Evolutionary conservation across 1,140 invertebrate species (phyloP).

Genomic region (Pinna nobilis): DNA sequence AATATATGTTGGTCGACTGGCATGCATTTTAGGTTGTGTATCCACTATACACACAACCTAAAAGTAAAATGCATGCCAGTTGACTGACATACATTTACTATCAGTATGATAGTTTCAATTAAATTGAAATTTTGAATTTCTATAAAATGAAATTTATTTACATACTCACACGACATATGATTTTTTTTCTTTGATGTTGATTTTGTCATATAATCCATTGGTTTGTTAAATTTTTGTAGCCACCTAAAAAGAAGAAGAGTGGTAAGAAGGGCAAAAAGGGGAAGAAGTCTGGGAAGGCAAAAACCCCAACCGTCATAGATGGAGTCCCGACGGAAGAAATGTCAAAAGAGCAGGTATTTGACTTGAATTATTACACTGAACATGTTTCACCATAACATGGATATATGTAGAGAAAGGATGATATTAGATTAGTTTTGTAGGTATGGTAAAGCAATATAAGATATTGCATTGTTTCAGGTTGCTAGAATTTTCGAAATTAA

Average conservation of each 20-base stretch:
- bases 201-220: too few species aligned
- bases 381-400: too few species aligned
- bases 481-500: too few species aligned
- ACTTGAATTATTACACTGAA: not conserved
- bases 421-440: too few species aligned
- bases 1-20: too few species aligned
- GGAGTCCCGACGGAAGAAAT: slow-evolving; percentile 93
- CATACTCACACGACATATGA: not conserved
- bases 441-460: too few species aligned
- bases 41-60: not conserved
- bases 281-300: slow-evolving; percentile 72
- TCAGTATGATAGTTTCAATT: not conserved
- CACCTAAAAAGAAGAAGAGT: slow-evolving; percentile 72
- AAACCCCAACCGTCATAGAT: slow-evolving; percentile 83
- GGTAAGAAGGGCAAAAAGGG: slow-evolving; percentile 73
- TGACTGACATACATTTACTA: too few species aligned
- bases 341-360: slow-evolving; percentile 87
- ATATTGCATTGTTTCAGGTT: too few species aligned
- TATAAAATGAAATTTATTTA: not conserved
- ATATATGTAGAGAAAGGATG: too few species aligned
- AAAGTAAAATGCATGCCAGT: too few species aligned
- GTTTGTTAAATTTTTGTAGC: slow-evolving; percentile 49
- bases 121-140: not conserved
- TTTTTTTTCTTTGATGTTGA: too few species aligned
- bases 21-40: too few species aligned